Percentiles rank a stretch among this genome's conserved stretches.
These are phyloP conservation scores for Chalcosyrphus nemorum DNA, from an alignment of 2,888 invertebrate genomes.

Conservation along the genomic window DNA sequence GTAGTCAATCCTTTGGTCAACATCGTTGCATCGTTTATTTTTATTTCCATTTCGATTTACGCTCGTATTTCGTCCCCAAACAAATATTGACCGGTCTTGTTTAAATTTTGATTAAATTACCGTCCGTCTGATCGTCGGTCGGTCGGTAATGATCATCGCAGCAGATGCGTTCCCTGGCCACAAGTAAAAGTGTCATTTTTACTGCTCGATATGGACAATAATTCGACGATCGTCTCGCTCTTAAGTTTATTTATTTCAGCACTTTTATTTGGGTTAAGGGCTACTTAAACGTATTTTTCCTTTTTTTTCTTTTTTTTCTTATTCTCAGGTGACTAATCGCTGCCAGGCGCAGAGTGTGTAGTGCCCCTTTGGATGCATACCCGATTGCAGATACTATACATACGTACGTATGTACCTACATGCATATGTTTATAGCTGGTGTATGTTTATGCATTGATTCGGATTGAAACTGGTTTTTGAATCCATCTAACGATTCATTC, in stretches of 20 bases:
- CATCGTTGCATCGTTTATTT: constrained; percentile 34
- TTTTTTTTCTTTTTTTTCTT: constrained; percentile 21
- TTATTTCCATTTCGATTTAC: too few relatives aligned
- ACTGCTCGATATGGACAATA: constrained; percentile 60
- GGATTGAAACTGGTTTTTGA: constrained; percentile 70
- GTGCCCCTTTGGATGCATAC: constrained; percentile 46
- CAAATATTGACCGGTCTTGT: constrained; percentile 63
- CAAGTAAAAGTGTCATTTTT: constrained; percentile 73
- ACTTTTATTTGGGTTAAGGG: constrained; percentile 72
- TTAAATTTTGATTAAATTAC: constrained; percentile 65
- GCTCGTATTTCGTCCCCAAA: neutral
- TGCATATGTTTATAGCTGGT: constrained; percentile 53
- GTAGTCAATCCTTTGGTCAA: constrained; percentile 62
- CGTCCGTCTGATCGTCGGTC: too few relatives aligned
- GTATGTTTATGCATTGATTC: constrained; percentile 72
- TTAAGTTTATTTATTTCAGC: constrained; percentile 59
- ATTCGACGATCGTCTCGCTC: constrained; percentile 45
- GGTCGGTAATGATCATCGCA: constrained; percentile 33
- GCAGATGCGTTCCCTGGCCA: constrained; percentile 64
- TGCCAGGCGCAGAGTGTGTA: constrained; percentile 27
- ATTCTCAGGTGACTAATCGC: constrained; percentile 69
- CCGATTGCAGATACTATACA: constrained; percentile 48
- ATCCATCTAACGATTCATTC: constrained; percentile 69
- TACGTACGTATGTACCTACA: neutral
- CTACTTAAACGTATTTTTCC: too few relatives aligned